A percentile compares a stretch with the other conserved stretches of the same genome.
These are phyloP conservation scores for Drosophila bipectinata DNA, from an alignment of 1,140 invertebrate genomes.

Conservation along the genomic window DNA sequence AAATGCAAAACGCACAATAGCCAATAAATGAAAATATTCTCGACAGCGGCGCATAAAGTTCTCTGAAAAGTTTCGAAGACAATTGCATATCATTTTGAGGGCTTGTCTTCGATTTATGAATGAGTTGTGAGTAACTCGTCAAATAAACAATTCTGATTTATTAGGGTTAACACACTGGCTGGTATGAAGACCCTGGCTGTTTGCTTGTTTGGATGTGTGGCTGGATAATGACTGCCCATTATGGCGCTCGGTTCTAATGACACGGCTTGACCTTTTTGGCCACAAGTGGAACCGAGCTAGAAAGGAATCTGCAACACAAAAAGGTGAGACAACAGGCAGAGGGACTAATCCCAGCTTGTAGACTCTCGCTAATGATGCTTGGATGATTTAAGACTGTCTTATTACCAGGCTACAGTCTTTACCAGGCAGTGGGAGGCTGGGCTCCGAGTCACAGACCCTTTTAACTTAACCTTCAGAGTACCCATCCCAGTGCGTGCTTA, in stretches of 20 bases:
- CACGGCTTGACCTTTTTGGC: constrained; percentile 29
- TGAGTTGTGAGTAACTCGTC: not conserved
- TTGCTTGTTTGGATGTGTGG: constrained; percentile 1
- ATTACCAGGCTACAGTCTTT: constrained; percentile 28
- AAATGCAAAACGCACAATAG: constrained; percentile 34
- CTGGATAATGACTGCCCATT: constrained; percentile 22
- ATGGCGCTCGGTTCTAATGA: constrained; percentile 22
- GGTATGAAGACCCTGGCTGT: constrained; percentile 1
- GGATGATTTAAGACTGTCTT: constrained; percentile 44
- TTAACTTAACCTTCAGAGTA: constrained; percentile 69
- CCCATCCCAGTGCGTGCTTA: constrained; percentile 1
- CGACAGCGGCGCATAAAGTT: constrained; percentile 24
- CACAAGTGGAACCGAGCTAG: constrained; percentile 5
- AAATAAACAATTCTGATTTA: constrained; percentile 32
- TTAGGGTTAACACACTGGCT: constrained; percentile 28
- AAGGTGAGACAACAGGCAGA: constrained; percentile 10
- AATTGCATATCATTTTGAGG: constrained; percentile 30
- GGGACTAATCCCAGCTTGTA: constrained; percentile 47
- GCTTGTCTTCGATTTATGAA: constrained; percentile 25
- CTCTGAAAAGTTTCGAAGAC: constrained; percentile 26
- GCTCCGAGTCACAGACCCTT: constrained; percentile 58
- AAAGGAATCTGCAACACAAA: constrained; percentile 11
- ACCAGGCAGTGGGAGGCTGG: constrained; percentile 14
- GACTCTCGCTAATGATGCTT: constrained; percentile 45
- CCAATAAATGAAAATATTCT: constrained; percentile 17